Conservation (phyloP, 2,113 vertebrate genomes). For the Eulacestoma nigropectus region DNA sequence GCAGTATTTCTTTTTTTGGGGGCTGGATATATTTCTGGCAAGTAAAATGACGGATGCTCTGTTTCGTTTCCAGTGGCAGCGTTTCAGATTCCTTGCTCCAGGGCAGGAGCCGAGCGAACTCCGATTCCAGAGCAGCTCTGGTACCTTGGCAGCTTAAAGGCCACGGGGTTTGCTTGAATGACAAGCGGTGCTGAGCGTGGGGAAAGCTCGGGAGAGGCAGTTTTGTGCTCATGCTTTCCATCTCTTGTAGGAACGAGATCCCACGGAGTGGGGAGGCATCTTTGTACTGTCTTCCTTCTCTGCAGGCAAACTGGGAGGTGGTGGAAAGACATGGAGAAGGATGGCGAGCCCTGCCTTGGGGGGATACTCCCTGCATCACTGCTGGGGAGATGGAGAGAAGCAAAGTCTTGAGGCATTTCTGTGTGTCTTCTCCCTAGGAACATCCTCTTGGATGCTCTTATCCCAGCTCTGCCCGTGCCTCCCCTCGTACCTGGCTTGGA, state of each 20-base stretch:
- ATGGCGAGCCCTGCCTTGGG: not conserved
- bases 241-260: not conserved
- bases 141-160: slow-evolving; percentile 54
- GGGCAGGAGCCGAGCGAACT: slow-evolving; percentile 55
- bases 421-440: not conserved
- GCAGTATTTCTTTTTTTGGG: slow-evolving; percentile 74
- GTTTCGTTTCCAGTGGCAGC: slow-evolving; percentile 68
- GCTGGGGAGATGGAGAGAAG: not conserved
- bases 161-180: slow-evolving; percentile 40
- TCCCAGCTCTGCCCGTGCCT: not conserved
- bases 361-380: not conserved
- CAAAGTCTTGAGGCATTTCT: not conserved
- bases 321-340: not conserved
- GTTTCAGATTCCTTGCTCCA: slow-evolving; percentile 65
- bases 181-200: not conserved
- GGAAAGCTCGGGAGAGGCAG: not conserved
- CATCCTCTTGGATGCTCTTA: not conserved
- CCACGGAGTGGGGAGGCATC: not conserved
- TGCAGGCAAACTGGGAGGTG: not conserved
- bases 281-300: not conserved
- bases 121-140: slow-evolving; percentile 51
- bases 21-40: slow-evolving; percentile 76
- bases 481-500: accelerated
- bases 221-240: not conserved
- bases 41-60: slow-evolving; percentile 74